Evolutionary conservation across 2,888 invertebrate genomes (phyloP).

Genomic region (Pedicia rivosa): DNA sequence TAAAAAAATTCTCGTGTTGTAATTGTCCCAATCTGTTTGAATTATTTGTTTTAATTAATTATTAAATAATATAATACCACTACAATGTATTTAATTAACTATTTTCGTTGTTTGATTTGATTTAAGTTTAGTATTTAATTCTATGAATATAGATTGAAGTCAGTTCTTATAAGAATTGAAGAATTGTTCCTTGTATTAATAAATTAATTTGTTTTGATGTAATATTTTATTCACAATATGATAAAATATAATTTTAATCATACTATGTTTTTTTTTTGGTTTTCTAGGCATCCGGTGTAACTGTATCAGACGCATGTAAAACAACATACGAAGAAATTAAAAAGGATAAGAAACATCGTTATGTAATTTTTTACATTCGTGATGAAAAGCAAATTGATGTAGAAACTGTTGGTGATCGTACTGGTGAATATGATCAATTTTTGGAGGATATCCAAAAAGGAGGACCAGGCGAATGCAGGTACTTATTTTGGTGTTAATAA

Average conservation of each 20-base stretch:
- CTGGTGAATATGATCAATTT: slow-evolving; percentile 88
- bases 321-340: slow-evolving; percentile 93
- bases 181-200: no score
- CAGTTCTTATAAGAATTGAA: no score
- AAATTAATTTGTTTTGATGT: not conserved
- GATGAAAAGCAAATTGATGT: slow-evolving; percentile 94
- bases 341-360: slow-evolving; percentile 94
- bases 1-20: no score
- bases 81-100: no score
- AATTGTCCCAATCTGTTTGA: no score
- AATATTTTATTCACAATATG: not conserved
- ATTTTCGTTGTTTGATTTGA: no score
- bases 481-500: no score
- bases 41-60: no score
- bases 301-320: slow-evolving; percentile 89
- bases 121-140: no score
- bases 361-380: slow-evolving; percentile 90
- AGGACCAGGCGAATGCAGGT: slow-evolving; percentile 88
- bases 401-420: slow-evolving; percentile 77
- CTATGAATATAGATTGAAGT: no score
- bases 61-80: no score
- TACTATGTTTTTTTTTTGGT: slow-evolving; percentile 4
- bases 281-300: slow-evolving; percentile 86
- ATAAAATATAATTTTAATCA: not conserved
- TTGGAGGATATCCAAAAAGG: slow-evolving; percentile 82